Conservation (phyloP, 2,797 vertebrate genomes). For the Benthosema pterotum region DNA sequence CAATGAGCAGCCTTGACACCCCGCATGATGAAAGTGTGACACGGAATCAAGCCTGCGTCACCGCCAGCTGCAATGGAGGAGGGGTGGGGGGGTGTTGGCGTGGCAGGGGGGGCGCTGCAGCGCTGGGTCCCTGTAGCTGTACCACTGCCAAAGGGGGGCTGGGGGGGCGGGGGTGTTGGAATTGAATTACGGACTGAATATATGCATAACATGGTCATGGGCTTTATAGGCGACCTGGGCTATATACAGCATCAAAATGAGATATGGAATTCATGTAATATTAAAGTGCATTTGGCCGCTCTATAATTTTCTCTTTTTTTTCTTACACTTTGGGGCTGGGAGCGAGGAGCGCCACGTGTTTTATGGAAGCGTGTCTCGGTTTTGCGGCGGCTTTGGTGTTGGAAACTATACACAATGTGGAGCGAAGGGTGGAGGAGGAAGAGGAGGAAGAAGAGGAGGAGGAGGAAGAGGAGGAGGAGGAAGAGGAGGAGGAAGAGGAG, state of each 20-base stretch:
- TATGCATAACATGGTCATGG: conserved; percentile 18
- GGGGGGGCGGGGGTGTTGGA: conserved; percentile 18
- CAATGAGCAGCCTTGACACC: conserved; percentile 62
- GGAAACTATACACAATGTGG: conserved; percentile 49
- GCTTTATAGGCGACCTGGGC: conserved; percentile 11
- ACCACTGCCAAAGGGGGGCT: background rate
- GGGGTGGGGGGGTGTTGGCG: conserved; percentile 21
- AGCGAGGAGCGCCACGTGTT: no score
- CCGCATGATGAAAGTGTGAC: conserved; percentile 66
- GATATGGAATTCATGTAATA: conserved; percentile 35
- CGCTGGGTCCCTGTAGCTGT: conserved; percentile 26
- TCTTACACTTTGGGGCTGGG: background rate
- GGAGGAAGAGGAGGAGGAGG: no score
- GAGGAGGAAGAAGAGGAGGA: no score
- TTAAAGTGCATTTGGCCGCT: conserved; percentile 15
- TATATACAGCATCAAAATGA: background rate
- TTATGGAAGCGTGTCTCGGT: no score
- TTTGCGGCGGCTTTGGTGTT: conserved; percentile 23
- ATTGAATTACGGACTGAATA: conserved; percentile 35
- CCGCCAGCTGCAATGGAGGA: conserved; percentile 9
- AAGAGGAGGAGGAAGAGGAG: no score
- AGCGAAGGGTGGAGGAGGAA: conserved; percentile 34
- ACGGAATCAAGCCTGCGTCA: conserved; percentile 50
- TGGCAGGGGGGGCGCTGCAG: background rate
- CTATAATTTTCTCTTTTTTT: conserved; percentile 13